These are phyloP conservation scores for Hippoglossus stenolepis DNA, from an alignment of 2,113 vertebrate species.

Conservation along the genomic window DNA sequence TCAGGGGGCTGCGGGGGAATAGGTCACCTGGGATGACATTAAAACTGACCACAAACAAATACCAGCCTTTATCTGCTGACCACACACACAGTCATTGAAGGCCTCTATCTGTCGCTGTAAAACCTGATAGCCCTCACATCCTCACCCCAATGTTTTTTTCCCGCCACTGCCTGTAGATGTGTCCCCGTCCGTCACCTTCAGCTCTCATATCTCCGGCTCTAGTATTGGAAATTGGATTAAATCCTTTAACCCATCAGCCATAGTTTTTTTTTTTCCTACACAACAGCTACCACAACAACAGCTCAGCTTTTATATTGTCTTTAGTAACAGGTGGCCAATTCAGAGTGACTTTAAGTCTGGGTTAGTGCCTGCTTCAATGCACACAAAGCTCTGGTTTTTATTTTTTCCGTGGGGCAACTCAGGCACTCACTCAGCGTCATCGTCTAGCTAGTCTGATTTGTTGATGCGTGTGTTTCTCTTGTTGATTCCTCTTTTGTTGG, in stretches of 20 bases:
- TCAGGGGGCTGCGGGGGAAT: conserved; percentile 39
- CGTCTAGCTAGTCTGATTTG: conserved; percentile 37
- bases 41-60: conserved; percentile 71
- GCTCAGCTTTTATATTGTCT: background rate
- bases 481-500: conserved; percentile 78
- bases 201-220: background rate
- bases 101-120: conserved; percentile 39
- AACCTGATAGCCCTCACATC: conserved; percentile 38
- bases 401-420: conserved; percentile 6
- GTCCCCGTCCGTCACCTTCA: background rate
- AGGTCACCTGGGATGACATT: conserved; percentile 37
- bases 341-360: conserved; percentile 6
- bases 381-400: conserved; percentile 10
- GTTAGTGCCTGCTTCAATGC: background rate
- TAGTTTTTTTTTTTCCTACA: background rate
- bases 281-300: conserved; percentile 25
- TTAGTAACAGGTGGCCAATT: conserved; percentile 15
- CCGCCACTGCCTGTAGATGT: background rate
- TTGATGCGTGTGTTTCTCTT: conserved; percentile 74
- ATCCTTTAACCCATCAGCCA: background rate
- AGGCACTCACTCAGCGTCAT: conserved; percentile 11
- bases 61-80: conserved; percentile 69
- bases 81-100: conserved; percentile 51
- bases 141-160: background rate
- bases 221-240: background rate